Conservation (phyloP, 2,888 invertebrate genomes). For the Nasonia oneida region DNA sequence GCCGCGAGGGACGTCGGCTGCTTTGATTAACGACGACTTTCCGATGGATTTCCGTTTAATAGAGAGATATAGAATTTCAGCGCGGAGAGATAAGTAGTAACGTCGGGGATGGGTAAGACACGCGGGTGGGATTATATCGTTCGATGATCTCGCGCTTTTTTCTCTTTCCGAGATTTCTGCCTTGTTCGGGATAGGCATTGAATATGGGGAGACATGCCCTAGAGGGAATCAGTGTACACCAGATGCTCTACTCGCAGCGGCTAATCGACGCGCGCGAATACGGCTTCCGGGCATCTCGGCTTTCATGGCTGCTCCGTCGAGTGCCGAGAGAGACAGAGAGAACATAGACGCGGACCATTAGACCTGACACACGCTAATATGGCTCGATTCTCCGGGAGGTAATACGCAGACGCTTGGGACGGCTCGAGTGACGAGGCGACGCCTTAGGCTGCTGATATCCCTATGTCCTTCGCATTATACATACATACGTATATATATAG, state of each 20-base stretch:
- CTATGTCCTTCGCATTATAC: no score
- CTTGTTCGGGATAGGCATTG: not conserved
- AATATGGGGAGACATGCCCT: not conserved
- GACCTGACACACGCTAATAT: conserved; percentile 58
- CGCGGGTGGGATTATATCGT: not conserved
- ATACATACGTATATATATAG: not conserved
- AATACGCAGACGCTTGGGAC: no score
- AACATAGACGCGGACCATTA: conserved; percentile 48
- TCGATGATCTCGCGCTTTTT: not conserved
- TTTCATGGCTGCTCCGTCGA: not conserved
- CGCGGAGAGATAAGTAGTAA: not conserved
- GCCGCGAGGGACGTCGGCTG: not conserved
- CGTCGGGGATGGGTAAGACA: not conserved
- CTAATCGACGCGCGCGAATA: conserved; percentile 7
- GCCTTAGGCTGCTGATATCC: no score
- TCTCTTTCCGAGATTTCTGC: not conserved
- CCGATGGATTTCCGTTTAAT: not conserved
- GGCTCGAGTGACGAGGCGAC: no score
- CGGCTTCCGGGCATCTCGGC: not conserved
- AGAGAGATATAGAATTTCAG: not conserved
- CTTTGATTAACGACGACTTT: conserved; percentile 6
- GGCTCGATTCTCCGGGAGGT: not conserved
- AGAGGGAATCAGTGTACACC: not conserved
- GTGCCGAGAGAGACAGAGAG: not conserved
- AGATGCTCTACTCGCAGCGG: not conserved